These are phyloP conservation scores for Actinia equina DNA, from an alignment of 64 coral and sea anemone genomes.

Conservation along the genomic window DNA sequence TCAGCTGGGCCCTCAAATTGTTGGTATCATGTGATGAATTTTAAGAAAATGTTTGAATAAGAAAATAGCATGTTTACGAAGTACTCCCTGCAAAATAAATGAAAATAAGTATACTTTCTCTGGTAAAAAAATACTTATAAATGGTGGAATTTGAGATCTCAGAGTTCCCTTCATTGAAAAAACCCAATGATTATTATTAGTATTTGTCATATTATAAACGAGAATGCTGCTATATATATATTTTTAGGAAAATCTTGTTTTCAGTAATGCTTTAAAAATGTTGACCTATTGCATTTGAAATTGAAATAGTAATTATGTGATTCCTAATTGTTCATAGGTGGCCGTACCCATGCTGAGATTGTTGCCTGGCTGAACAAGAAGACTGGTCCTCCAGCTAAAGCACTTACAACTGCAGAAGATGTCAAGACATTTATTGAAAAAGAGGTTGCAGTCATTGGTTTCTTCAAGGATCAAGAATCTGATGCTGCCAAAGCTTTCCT, in stretches of 20 bases:
- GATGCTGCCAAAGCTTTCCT: slow-evolving; percentile 77
- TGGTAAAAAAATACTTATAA: no score
- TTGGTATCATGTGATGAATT: background rate
- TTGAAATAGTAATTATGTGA: background rate
- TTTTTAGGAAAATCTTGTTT: no score
- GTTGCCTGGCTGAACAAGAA: slow-evolving; percentile 88
- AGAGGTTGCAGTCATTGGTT: slow-evolving; percentile 83
- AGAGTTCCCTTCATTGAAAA: no score
- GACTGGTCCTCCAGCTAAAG: slow-evolving; percentile 92
- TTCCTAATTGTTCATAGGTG: slow-evolving; percentile 40
- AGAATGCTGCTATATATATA: no score
- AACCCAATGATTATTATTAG: no score
- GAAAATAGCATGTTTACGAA: background rate
- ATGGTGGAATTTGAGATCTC: no score
- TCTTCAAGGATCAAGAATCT: slow-evolving; percentile 85
- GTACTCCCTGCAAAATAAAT: no score
- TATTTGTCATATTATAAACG: no score
- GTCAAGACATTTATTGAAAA: slow-evolving; percentile 80
- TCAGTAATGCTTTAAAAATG: no score
- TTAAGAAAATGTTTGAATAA: background rate
- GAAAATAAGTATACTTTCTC: no score
- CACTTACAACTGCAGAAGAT: slow-evolving; percentile 75
- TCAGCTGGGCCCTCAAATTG: background rate
- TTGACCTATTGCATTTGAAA: background rate
- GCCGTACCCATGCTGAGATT: slow-evolving; percentile 78